Conservation (phyloP, 2,113 vertebrate species). For the Rhinogobius similis region DNA sequence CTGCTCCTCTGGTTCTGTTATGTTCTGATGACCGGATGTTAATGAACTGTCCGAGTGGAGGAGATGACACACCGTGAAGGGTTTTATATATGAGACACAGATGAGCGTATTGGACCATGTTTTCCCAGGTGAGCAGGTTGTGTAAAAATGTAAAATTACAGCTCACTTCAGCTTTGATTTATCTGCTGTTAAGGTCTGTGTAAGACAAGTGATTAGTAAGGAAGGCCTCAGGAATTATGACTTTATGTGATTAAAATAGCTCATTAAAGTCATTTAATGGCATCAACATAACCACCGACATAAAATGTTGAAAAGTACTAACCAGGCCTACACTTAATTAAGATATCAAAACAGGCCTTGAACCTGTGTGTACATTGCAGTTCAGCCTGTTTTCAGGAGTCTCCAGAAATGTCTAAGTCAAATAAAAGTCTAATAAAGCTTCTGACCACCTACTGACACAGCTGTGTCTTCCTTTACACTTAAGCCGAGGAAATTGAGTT, state of each 20-base stretch:
- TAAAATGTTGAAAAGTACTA: conserved; percentile 4
- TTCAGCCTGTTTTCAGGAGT: conserved; percentile 48
- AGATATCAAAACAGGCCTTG: conserved; percentile 57
- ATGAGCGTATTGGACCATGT: too few species aligned
- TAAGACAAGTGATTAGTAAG: conserved; percentile 63
- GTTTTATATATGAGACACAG: too few species aligned
- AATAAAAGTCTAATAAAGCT: conserved; percentile 13
- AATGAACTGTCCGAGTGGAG: too few species aligned
- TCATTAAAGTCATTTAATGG: conserved; percentile 53
- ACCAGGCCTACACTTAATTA: conserved; percentile 56
- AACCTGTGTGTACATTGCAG: conserved; percentile 64
- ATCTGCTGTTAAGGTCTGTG: conserved; percentile 61
- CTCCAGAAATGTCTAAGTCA: conserved; percentile 30
- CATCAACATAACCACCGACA: conserved; percentile 19
- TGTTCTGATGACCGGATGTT: too few species aligned
- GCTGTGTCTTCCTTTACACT: conserved; percentile 37
- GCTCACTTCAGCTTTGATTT: conserved; percentile 64
- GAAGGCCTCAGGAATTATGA: conserved; percentile 60
- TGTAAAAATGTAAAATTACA: conserved; percentile 71
- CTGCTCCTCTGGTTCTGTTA: too few species aligned
- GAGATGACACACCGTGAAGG: too few species aligned
- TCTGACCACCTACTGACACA: conserved; percentile 65
- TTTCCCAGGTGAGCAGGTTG: too few species aligned
- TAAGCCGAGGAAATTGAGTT: neutral
- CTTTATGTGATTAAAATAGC: conserved; percentile 45